These are phyloP conservation scores for Caerostris darwini DNA, from an alignment of 1,140 invertebrate species.

Conservation along the genomic window DNA sequence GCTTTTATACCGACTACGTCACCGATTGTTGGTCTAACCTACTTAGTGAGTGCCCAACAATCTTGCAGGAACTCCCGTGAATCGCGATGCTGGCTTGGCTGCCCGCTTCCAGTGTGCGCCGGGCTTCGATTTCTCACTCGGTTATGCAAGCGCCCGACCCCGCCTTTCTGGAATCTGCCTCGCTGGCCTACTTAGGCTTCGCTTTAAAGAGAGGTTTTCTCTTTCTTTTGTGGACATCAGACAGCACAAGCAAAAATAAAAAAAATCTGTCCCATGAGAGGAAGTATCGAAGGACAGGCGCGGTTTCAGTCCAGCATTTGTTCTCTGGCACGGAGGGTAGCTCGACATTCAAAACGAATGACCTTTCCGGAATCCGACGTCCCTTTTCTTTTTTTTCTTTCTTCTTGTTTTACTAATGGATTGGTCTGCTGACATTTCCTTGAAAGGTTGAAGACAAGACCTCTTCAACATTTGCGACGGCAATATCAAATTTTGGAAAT, in stretches of 20 bases:
- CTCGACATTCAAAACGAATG: neutral
- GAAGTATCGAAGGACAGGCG: neutral
- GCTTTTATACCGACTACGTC: conserved; percentile 71
- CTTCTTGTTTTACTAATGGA: neutral
- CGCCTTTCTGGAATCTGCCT: conserved; percentile 64
- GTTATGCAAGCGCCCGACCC: conserved; percentile 54
- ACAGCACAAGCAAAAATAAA: neutral
- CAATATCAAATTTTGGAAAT: no score
- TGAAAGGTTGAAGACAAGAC: neutral
- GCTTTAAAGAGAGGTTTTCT: neutral
- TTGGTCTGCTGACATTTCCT: neutral
- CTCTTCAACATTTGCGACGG: no score
- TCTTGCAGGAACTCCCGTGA: conserved; percentile 14
- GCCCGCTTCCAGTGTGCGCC: neutral
- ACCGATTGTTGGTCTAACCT: conserved; percentile 59
- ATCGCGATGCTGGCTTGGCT: neutral
- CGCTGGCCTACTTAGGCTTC: neutral
- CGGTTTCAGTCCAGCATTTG: neutral
- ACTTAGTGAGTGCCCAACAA: conserved; percentile 12
- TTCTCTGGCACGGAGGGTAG: neutral
- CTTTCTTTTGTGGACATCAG: neutral
- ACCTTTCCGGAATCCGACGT: neutral
- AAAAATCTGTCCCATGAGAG: neutral
- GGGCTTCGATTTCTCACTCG: conserved; percentile 23
- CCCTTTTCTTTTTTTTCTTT: neutral